Evolutionary conservation across 2,797 vertebrate species (phyloP).

Genomic region (Vultur gryphus): DNA sequence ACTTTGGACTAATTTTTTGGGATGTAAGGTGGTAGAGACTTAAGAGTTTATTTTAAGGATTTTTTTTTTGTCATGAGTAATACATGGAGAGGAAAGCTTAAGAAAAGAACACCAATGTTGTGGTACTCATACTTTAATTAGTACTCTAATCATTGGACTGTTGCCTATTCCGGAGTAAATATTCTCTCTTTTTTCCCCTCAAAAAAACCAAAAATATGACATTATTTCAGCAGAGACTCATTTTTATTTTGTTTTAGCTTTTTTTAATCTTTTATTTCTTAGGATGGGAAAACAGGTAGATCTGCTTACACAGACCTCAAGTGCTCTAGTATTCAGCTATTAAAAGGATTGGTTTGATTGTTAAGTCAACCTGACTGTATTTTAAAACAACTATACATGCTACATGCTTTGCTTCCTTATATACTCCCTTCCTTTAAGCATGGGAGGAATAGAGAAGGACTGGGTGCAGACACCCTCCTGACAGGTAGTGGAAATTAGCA

Average conservation of each 20-base stretch:
- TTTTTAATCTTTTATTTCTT: background rate
- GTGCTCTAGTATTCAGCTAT: background rate
- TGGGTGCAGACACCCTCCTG: background rate
- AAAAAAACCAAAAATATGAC: accelerated
- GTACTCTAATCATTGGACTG: background rate
- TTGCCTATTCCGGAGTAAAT: background rate
- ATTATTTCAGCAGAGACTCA: background rate
- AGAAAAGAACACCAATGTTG: background rate
- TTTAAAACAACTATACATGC: background rate
- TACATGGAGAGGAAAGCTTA: background rate
- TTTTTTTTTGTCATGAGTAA: background rate
- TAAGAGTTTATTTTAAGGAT: accelerated
- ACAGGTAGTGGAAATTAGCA: background rate
- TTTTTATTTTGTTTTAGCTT: background rate
- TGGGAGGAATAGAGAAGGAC: background rate
- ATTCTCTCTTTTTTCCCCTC: background rate
- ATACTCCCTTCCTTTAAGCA: background rate
- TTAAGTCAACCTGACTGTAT: background rate
- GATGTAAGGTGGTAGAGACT: background rate
- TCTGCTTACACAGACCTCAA: background rate
- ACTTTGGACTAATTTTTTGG: background rate
- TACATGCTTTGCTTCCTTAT: background rate
- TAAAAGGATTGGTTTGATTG: background rate
- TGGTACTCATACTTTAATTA: background rate
- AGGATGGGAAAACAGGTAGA: background rate